Evolutionary conservation across 2,113 vertebrate genomes (phyloP).

Genomic region (Solea senegalensis): DNA sequence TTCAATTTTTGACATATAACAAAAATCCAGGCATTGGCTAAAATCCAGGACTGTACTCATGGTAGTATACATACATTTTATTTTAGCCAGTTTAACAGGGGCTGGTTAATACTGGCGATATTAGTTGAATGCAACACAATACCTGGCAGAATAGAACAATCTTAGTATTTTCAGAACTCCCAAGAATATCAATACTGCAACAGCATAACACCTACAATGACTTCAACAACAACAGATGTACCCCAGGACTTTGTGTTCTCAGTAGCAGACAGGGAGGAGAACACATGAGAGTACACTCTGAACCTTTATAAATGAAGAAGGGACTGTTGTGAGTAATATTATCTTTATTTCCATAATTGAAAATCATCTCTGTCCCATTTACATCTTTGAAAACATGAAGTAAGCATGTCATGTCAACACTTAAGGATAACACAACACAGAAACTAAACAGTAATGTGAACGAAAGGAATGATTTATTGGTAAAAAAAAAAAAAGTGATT

Average conservation of each 20-base stretch:
- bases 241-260: constrained; percentile 57
- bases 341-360: background rate
- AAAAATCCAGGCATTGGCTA: background rate
- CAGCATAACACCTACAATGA: constrained; percentile 22
- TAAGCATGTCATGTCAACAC: background rate
- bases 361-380: background rate
- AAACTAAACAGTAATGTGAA: background rate
- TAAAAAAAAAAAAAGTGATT: background rate
- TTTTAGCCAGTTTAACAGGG: background rate
- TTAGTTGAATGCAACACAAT: background rate
- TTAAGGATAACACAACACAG: background rate
- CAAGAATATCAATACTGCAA: constrained; percentile 20
- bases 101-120: background rate
- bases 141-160: background rate
- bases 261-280: constrained; percentile 38
- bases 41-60: background rate
- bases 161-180: constrained; percentile 11
- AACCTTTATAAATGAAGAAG: constrained; percentile 25
- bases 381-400: background rate
- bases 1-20: background rate
- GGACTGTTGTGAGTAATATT: background rate
- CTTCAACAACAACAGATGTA: constrained; percentile 57
- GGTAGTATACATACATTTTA: background rate
- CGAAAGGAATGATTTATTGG: background rate
- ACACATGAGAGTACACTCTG: constrained; percentile 40